These are phyloP conservation scores for Pilophorus perplexus DNA, from an alignment of 2,888 invertebrate genomes.

Conservation along the genomic window DNA sequence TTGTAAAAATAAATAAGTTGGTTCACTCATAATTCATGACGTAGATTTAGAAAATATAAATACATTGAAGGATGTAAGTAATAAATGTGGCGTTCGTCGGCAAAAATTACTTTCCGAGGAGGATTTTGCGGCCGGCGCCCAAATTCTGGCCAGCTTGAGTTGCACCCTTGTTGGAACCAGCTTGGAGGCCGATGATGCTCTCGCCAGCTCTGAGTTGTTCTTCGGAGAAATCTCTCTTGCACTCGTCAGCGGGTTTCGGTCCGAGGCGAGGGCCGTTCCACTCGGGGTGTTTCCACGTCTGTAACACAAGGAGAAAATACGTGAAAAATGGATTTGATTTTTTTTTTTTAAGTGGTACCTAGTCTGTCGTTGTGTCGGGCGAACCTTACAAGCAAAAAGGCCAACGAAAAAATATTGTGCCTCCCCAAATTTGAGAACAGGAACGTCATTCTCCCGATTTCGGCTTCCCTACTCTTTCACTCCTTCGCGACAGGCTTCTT, in stretches of 20 bases:
- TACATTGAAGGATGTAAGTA: neutral
- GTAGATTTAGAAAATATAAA: neutral
- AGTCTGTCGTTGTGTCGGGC: no score
- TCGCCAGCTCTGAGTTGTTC: slow-evolving; percentile 87
- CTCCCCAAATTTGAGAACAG: no score
- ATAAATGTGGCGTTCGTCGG: no score
- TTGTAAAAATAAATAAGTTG: slow-evolving; percentile 3
- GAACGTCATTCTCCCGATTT: no score
- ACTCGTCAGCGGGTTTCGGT: slow-evolving; percentile 90
- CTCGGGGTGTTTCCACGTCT: slow-evolving; percentile 82
- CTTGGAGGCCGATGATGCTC: slow-evolving; percentile 88
- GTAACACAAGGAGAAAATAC: slow-evolving; percentile 45
- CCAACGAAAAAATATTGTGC: no score
- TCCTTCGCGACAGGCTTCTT: no score
- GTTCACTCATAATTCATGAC: neutral
- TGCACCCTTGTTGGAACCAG: slow-evolving; percentile 94
- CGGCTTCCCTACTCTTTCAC: no score
- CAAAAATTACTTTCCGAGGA: slow-evolving; percentile 86
- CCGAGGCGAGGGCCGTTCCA: slow-evolving; percentile 86
- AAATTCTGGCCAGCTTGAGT: slow-evolving; percentile 87
- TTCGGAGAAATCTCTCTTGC: slow-evolving; percentile 91
- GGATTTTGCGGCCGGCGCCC: slow-evolving; percentile 85
- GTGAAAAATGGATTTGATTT: no score
- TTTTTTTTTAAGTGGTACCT: no score
- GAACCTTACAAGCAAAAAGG: no score